Conservation (phyloP, 2,113 vertebrate genomes). For the Alosa alosa region DNA sequence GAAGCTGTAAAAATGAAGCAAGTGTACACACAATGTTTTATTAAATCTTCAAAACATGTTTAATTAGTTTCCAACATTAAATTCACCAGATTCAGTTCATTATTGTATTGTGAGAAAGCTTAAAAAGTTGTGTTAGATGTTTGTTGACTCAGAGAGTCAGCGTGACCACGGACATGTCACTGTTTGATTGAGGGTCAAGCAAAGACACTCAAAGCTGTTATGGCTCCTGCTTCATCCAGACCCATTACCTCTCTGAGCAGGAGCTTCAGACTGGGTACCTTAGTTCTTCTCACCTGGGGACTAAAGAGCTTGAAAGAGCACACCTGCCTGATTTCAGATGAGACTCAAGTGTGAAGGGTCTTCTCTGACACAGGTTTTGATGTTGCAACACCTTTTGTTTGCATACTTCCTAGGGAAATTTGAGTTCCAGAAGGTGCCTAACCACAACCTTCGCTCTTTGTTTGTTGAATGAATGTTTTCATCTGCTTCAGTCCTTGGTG, state of each 20-base stretch:
- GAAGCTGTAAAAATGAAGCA: neutral
- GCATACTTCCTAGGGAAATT: neutral
- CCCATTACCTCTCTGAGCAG: neutral
- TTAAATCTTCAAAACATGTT: no score
- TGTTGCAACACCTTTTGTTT: neutral
- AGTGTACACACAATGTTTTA: neutral
- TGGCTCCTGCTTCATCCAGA: neutral
- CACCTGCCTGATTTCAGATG: neutral
- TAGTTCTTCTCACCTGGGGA: no score
- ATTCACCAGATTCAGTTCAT: neutral
- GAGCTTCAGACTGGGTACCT: no score
- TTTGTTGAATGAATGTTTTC: no score
- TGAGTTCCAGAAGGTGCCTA: neutral
- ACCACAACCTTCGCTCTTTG: neutral
- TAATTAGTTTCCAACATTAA: neutral
- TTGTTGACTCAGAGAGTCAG: neutral
- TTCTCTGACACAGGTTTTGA: neutral
- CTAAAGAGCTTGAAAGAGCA: neutral
- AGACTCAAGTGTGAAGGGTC: neutral
- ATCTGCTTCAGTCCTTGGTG: no score
- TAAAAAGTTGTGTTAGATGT: neutral
- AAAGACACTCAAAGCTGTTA: neutral
- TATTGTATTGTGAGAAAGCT: neutral
- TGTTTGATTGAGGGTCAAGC: neutral
- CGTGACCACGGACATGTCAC: no score